Base-by-base conservation (phyloP, 2,888 invertebrate species). In the Baronia brevicornis region DNA sequence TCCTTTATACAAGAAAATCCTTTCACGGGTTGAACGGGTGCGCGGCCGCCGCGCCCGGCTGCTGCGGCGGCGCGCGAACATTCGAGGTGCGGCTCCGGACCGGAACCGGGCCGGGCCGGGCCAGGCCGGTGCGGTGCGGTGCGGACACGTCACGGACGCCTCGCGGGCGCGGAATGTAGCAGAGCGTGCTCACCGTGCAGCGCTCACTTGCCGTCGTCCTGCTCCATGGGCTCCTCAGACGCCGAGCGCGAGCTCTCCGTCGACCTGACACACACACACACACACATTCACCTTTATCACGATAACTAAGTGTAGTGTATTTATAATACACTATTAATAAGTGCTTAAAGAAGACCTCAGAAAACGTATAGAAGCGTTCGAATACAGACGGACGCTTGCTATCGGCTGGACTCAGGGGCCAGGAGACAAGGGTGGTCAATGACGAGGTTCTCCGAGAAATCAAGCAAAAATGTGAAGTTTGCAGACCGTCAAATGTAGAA, bases 201-300 rank as follows among this genome's bases (percentile, higher is more conserved):
- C 41, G 48, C 70, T 89, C 89, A 91, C 86, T 91, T 91, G 60
- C 85, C 88, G 69, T 92, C 92, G 77, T 93, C 93, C 77, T 93
- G 91, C 69, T 93, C 93, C 93, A 93, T 93, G 29, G 93, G 93
- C 78, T 93, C 93, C 60, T 91, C 91, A 38, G 90, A 89, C 63
- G 86, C 89, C 65, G 90, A 89, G 51, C 89, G 88, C 56, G 90
- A 89, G 66, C 89, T 87, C 51, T 89, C 89, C 61, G 86, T 75
- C 33, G 88, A 89, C 46, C 82, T 87, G 67, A 21, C 58, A 46
- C 30, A 28, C 10, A 3, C 14, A 10, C 12, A 18, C 9, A 28
- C 4, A 22, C 7, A 21, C n/a, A 9, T 9, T n/a, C 3, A 1
- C 7, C 32, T n/a, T n/a, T n/a, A n/a, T n/a, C n/a, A n/a, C n/a